phyloP scores from a whole-genome alignment of 2,797 vertebrate species.

The Perodicticus potto region DNA sequence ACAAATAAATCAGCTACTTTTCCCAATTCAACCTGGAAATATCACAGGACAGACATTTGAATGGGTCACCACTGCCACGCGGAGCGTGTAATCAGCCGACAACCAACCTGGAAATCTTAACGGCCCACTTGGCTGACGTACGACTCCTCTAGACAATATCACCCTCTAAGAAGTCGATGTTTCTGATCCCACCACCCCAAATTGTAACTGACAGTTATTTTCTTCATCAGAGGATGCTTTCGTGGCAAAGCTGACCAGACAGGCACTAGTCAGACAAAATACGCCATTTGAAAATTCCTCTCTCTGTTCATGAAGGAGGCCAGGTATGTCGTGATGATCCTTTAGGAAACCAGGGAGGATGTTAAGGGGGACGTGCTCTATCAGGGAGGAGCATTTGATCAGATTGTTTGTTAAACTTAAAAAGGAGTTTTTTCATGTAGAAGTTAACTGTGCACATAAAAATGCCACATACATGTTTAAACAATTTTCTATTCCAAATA shows the following conservation, averaged over 20 bases:
- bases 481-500: not conserved
- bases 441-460: conserved; percentile 21
- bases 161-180: not conserved
- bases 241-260: not conserved
- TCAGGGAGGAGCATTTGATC: not conserved
- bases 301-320: not conserved
- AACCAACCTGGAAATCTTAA: not conserved
- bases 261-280: not conserved
- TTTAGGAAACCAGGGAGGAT: conserved; percentile 18
- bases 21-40: not conserved
- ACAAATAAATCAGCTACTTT: not conserved
- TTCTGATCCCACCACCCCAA: conserved; percentile 17
- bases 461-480: conserved; percentile 55
- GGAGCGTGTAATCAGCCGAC: too few species aligned
- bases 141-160: not conserved
- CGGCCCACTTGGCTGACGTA: not conserved
- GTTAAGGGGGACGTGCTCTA: not conserved
- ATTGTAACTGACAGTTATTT: conserved; percentile 1
- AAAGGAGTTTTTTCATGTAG: not conserved
- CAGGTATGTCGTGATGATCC: not conserved
- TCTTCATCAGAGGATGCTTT: conserved; percentile 10
- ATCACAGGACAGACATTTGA: too few species aligned
- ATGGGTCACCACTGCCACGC: too few species aligned
- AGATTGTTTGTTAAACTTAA: conserved; percentile 46
- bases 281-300: conserved; percentile 26